A percentile compares a stretch with the other conserved stretches of the same genome.
Evolutionary conservation across 2,113 vertebrate genomes (phyloP).

Genomic region (Leucoraja erinaceus): DNA sequence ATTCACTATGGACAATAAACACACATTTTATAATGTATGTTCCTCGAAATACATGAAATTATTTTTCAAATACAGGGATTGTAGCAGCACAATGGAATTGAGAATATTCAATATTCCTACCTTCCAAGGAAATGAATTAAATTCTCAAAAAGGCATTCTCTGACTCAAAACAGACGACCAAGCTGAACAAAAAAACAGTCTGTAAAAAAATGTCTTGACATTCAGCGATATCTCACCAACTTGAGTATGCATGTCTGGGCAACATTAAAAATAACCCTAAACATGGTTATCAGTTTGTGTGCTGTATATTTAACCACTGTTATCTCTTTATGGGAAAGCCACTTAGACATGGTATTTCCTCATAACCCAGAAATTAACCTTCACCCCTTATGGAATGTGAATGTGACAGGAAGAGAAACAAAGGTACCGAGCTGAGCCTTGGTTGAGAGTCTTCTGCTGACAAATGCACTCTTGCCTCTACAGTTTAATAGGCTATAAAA

Average conservation of each 20-base stretch:
- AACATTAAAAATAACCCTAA: not conserved
- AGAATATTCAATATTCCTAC: not conserved
- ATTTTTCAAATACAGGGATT: not conserved
- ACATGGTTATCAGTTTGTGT: not conserved
- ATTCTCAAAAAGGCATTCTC: not conserved
- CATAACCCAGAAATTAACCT: not conserved
- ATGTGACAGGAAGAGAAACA: not conserved
- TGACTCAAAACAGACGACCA: not conserved
- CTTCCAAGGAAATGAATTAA: not conserved
- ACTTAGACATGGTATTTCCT: not conserved
- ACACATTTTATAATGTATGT: not conserved
- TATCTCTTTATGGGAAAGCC: not conserved
- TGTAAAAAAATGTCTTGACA: not conserved
- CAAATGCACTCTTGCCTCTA: slow-evolving; percentile 12
- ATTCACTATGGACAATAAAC: not conserved
- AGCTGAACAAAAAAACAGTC: not conserved
- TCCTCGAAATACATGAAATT: not conserved
- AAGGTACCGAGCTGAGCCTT: too few relatives aligned
- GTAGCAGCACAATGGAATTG: too few relatives aligned
- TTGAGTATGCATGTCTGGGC: not conserved
- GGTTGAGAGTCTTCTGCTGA: not conserved
- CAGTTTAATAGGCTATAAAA: slow-evolving; percentile 10
- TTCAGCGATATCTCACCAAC: not conserved
- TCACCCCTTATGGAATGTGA: not conserved
- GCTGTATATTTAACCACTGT: not conserved